Conservation (phyloP, 2,888 invertebrate species). For the Hydrotaea cyrtoneurina region DNA sequence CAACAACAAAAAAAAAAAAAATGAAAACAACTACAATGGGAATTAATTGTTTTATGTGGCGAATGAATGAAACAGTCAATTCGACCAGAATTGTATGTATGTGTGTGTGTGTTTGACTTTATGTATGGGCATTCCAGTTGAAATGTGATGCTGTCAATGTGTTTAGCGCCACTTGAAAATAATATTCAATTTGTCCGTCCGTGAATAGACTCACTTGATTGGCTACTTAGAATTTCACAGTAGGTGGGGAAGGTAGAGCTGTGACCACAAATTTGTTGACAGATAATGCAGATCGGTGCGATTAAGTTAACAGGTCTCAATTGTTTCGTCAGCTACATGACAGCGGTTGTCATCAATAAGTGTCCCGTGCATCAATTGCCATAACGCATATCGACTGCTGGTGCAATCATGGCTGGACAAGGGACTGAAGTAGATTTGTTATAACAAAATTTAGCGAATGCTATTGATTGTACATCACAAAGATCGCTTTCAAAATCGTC, state of each 20-base stretch:
- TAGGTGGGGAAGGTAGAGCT: no score
- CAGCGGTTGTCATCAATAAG: background rate
- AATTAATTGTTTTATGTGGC: slow-evolving; percentile 3
- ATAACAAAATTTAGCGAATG: no score
- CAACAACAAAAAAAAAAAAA: background rate
- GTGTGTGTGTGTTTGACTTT: no score
- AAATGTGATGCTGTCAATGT: slow-evolving; percentile 3
- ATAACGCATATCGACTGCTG: no score
- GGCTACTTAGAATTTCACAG: background rate
- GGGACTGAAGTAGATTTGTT: no score
- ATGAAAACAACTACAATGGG: background rate
- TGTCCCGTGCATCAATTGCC: background rate
- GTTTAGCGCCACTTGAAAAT: slow-evolving; percentile 9
- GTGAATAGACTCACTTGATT: background rate
- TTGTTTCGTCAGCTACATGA: background rate
- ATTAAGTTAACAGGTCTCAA: background rate
- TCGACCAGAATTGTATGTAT: background rate
- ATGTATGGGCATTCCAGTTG: no score
- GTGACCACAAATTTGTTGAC: slow-evolving; percentile 9
- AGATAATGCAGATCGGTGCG: slow-evolving; percentile 11
- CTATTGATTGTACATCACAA: no score
- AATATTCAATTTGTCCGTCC: background rate
- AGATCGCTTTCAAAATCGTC: no score
- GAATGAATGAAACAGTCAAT: background rate
- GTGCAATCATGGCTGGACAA: no score